Percentiles rank a stretch among this genome's conserved stretches.
These are phyloP conservation scores for Calycopis cecrops DNA, from an alignment of 1,140 invertebrate species.

Conservation along the genomic window DNA sequence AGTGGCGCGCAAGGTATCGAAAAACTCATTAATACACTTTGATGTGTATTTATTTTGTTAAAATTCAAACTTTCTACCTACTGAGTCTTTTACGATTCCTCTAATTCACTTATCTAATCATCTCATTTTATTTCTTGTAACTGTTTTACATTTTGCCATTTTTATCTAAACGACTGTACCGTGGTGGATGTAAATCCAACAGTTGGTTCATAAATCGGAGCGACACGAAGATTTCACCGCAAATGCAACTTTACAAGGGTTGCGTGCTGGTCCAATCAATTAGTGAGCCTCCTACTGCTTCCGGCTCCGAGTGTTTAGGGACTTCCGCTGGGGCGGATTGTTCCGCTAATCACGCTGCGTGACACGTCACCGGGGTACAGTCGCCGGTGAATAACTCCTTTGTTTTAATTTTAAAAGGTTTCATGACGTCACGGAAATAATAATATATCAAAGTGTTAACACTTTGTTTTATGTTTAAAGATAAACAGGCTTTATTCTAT, in stretches of 20 bases:
- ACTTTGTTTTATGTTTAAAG: not conserved
- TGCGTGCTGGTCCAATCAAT: slow-evolving; percentile 62
- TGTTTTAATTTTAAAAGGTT: not conserved
- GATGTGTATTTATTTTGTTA: no score
- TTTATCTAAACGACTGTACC: not conserved
- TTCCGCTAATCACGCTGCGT: slow-evolving; percentile 44
- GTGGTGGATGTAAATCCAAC: slow-evolving; percentile 20
- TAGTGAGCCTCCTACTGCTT: slow-evolving; percentile 59
- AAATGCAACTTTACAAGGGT: slow-evolving; percentile 46
- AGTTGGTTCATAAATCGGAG: slow-evolving; percentile 37
- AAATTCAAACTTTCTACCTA: no score
- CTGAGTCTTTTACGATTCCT: no score
- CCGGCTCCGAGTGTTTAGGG: slow-evolving; percentile 68
- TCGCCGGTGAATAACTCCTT: not conserved
- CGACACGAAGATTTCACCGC: slow-evolving; percentile 38
- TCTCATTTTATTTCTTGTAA: no score
- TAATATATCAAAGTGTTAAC: no score
- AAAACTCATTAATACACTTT: no score
- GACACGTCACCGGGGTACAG: slow-evolving; percentile 38
- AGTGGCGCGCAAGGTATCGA: no score
- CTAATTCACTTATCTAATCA: no score
- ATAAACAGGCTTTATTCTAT: no score
- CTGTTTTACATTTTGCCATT: not conserved
- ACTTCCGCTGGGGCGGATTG: slow-evolving; percentile 56
- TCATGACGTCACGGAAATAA: not conserved